phyloP scores from a whole-genome alignment of 2,888 invertebrate genomes.

The Diplazon laetatorius region DNA sequence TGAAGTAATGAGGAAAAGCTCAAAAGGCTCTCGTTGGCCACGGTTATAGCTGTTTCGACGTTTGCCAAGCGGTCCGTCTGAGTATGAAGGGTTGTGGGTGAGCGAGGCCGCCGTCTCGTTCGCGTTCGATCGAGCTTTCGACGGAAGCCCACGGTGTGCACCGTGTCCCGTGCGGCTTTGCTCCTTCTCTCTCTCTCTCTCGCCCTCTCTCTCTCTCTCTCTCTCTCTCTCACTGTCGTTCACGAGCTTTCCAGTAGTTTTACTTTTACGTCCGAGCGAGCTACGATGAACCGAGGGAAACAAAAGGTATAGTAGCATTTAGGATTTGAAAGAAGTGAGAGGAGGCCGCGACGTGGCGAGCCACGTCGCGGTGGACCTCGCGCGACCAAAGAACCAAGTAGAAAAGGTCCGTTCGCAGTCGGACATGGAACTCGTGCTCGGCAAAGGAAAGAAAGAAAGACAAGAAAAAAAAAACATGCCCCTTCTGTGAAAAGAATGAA shows the following conservation, averaged over 20 bases:
- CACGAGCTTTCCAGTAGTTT: constrained; percentile 56
- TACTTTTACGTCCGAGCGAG: constrained; percentile 55
- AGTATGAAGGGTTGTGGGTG: constrained; percentile 3
- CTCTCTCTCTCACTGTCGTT: no score
- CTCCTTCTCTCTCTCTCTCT: no score
- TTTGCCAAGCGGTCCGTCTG: constrained; percentile 40
- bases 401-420: constrained; percentile 54
- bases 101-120: constrained; percentile 54
- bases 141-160: constrained; percentile 67
- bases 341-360: constrained; percentile 13
- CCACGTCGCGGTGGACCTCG: constrained; percentile 27
- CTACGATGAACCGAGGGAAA: constrained; percentile 27
- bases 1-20: constrained; percentile 15
- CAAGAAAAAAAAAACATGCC: constrained; percentile 43
- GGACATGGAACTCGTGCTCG: constrained; percentile 52
- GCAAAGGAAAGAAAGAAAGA: constrained; percentile 38
- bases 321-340: constrained; percentile 8
- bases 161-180: constrained; percentile 54
- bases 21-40: constrained; percentile 10
- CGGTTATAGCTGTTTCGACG: constrained; percentile 34
- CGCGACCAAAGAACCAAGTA: constrained; percentile 52
- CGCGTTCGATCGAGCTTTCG: constrained; percentile 67
- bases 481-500: constrained; percentile 40
- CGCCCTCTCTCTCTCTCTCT: no score
- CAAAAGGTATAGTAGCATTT: constrained; percentile 18